Percentiles rank a stretch among this genome's conserved stretches.
Conservation (phyloP, 2,888 invertebrate species). For the Tenthredo mesomela region DNA sequence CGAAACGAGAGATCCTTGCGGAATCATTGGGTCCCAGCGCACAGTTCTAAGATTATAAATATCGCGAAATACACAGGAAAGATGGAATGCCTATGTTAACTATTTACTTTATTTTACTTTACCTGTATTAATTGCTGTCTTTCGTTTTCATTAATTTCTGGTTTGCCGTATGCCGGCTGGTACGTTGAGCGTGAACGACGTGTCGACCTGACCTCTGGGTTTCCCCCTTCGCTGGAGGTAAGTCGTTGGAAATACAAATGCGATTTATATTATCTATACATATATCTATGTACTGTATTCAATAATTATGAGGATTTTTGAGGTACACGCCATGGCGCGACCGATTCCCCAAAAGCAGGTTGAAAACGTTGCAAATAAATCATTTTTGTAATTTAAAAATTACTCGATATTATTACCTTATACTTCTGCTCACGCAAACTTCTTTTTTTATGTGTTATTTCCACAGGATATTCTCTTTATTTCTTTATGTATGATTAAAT, state of each 20-base stretch:
- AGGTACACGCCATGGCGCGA: neutral
- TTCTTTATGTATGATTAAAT: neutral
- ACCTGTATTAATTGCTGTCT: conserved; percentile 75
- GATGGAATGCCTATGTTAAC: conserved; percentile 34
- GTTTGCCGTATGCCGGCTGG: conserved; percentile 74
- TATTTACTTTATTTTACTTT: conserved; percentile 65
- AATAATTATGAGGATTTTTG: conserved; percentile 7
- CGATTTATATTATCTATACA: neutral
- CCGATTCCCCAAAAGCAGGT: neutral
- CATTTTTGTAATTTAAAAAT: neutral
- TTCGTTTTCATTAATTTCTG: conserved; percentile 78
- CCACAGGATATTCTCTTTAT: neutral
- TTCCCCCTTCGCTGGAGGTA: conserved; percentile 68
- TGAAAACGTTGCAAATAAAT: neutral
- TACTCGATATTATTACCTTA: neutral
- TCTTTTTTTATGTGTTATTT: neutral
- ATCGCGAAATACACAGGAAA: neutral
- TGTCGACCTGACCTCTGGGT: conserved; percentile 61
- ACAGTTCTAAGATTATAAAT: neutral
- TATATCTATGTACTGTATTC: neutral
- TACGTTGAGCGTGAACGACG: conserved; percentile 66
- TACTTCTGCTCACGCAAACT: neutral
- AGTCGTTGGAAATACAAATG: conserved; percentile 63
- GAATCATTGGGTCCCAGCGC: neutral
- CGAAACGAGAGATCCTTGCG: neutral